Base-by-base conservation (phyloP, 2,888 invertebrate species). In the Peribatodes rhomboidaria region DNA sequence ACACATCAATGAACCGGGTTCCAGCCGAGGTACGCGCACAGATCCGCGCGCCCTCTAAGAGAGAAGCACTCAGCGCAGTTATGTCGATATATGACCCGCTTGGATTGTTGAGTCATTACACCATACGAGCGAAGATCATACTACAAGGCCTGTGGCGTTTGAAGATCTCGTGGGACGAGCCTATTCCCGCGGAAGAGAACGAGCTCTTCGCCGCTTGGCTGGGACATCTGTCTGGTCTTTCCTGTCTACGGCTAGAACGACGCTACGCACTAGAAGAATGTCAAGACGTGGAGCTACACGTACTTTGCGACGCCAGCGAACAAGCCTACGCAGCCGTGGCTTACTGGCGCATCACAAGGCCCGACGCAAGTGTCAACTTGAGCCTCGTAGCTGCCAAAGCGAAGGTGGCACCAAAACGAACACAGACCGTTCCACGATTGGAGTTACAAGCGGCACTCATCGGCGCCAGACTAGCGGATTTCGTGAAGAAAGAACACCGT, bases 1-100 rank as follows among this genome's bases (percentile, higher is more conserved):
- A n/a, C n/a, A n/a, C n/a, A n/a, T n/a, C 46, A 22, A 46, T 46
- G 46, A 13, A n/a, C 22, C 46, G 46, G 22, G 46, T 46, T 6
- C 46, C 46, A 1, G 0, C 13, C 14, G 22, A 46, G 9, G 46
- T 46, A n/a, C 46, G 46, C 22, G n/a, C 20, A 22, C 22, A 7
- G n/a, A 22, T 22, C 6, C 46, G 46, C 46, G 14, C 46, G 22
- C 46, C 46, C 7, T 22, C n/a, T n/a, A n/a, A n/a, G n/a, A n/a
- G n/a, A n/a, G n/a, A n/a, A n/a, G n/a, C n/a, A n/a, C n/a, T n/a
- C n/a, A n/a, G n/a, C n/a, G n/a, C n/a, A n/a, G n/a, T n/a, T n/a
- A n/a, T n/a, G n/a, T n/a, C n/a, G n/a, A 22, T 6, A 46, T 22
- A 14, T 16, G 46, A 46, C 46, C 46, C 27, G 22, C 22, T 46